Evolutionary conservation across 2,888 invertebrate genomes (phyloP).

Genomic region (Troglohyphantes excavatus): DNA sequence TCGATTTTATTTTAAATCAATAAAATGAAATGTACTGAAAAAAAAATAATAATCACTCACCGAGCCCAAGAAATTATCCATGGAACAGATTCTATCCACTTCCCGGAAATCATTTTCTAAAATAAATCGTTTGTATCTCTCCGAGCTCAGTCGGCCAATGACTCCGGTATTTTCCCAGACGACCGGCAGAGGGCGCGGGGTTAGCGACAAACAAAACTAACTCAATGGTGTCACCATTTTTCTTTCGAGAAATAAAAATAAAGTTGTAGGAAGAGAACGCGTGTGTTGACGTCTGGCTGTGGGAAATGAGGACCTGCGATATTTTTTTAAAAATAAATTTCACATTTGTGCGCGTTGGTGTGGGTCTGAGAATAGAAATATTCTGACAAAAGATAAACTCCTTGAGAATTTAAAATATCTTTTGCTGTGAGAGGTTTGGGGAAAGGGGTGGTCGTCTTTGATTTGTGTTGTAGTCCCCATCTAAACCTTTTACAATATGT

Average conservation of each 20-base stretch:
- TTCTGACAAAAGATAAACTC: no score
- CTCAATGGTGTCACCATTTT: conserved; percentile 45
- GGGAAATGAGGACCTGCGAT: not conserved
- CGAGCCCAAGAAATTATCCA: conserved; percentile 47
- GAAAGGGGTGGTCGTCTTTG: no score
- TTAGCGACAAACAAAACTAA: conserved; percentile 45
- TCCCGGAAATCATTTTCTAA: conserved; percentile 68
- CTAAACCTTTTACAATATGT: no score
- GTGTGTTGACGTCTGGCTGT: conserved; percentile 45
- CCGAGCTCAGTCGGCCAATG: conserved; percentile 54
- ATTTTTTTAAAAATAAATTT: conserved; percentile 31
- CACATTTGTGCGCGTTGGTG: not conserved
- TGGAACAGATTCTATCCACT: conserved; percentile 27
- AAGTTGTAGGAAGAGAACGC: conserved; percentile 14
- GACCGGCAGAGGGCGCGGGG: conserved; percentile 52
- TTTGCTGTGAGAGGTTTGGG: no score
- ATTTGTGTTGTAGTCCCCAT: no score
- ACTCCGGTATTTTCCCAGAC: conserved; percentile 54
- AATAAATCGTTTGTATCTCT: conserved; percentile 48
- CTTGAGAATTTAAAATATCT: no score
- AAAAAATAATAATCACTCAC: conserved; percentile 37
- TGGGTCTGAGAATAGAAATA: no score
- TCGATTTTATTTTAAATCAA: not conserved
- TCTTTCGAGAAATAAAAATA: not conserved
- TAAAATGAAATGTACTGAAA: not conserved